These are phyloP conservation scores for Globia sparganii DNA, from an alignment of 2,888 invertebrate genomes.

Conservation along the genomic window DNA sequence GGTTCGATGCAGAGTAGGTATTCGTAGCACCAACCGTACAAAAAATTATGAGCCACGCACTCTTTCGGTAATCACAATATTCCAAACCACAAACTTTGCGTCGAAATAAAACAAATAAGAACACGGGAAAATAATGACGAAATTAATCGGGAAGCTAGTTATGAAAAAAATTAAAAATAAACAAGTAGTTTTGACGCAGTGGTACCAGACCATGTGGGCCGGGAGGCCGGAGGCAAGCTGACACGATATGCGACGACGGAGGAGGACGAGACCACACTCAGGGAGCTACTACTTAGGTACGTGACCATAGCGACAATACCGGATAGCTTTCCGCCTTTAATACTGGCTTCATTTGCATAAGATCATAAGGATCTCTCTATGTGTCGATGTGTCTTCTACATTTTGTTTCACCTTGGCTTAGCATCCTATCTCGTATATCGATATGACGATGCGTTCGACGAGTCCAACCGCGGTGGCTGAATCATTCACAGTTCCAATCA, in stretches of 20 bases:
- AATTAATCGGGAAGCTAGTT: slow-evolving; percentile 52
- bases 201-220: slow-evolving; percentile 90
- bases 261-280: slow-evolving; percentile 98
- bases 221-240: slow-evolving; percentile 91
- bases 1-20: slow-evolving; percentile 76
- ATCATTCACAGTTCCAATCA: slow-evolving; percentile 77
- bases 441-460: slow-evolving; percentile 81
- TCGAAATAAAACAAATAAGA: slow-evolving; percentile 23
- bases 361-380: slow-evolving; percentile 77
- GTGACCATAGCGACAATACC: slow-evolving; percentile 81
- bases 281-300: slow-evolving; percentile 98
- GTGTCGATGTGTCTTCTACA: slow-evolving; percentile 79
- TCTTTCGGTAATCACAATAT: slow-evolving; percentile 41
- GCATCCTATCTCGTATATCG: slow-evolving; percentile 89
- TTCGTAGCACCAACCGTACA: slow-evolving; percentile 60
- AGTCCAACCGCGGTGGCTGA: slow-evolving; percentile 73
- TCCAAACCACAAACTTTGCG: slow-evolving; percentile 61
- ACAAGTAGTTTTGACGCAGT: slow-evolving; percentile 88
- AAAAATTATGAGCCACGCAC: slow-evolving; percentile 68
- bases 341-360: slow-evolving; percentile 85
- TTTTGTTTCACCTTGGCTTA: slow-evolving; percentile 79
- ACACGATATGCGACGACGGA: slow-evolving; percentile 95
- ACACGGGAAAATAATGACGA: slow-evolving; percentile 30
- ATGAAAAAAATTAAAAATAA: slow-evolving; percentile 76
- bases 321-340: slow-evolving; percentile 85